Base-by-base conservation (phyloP, 2,797 vertebrate species). In the Trematomus bernacchii region DNA sequence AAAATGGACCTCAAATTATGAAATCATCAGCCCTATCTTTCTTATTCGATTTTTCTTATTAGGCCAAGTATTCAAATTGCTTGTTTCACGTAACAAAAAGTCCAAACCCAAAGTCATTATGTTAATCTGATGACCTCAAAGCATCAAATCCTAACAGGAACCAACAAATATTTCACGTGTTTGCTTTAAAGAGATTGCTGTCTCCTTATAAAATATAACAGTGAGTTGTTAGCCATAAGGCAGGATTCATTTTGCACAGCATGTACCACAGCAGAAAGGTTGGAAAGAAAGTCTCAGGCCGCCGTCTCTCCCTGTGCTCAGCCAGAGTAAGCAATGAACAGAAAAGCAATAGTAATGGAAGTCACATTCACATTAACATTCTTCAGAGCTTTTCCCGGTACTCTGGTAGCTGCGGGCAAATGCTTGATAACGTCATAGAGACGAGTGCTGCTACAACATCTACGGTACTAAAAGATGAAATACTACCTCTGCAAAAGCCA, bases 321-420 rank as follows among this genome's bases (percentile, higher is more conserved):
- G 72, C 66, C 70, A 68, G 66, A 71, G 69, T 54, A 69, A 58
- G 77, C 61, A 68, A 52, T 27, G 71, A 73, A 66, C 48, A 70
- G 75, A 72, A 76, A 57, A 48, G 64, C 53, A 77, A 73, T 57
- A 66, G 75, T 83, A 86, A 87, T 81, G 53, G 71, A 84, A 84
- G 87, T 83, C 67, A 77, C 73, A 80, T 80, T 77, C 64, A 70
- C 80, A 82, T 84, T 85, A 83, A 82, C 73, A 84, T 86, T 89
- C 74, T 46, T 77, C 79, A 8, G 55, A 66, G 77, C 79, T 64
- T 78, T 80, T 73, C 66, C 77, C 59, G 65, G 57, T 55, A 54
- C 76, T 85, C 73, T 59, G 57, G 30, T 75, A 70, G 81, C 86
- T 90, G 84, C 69, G 3, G 77, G 85, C 73, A 0, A 83, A 85